Conservation (phyloP, 2,888 invertebrate genomes). For the Eurytoma californica region DNA sequence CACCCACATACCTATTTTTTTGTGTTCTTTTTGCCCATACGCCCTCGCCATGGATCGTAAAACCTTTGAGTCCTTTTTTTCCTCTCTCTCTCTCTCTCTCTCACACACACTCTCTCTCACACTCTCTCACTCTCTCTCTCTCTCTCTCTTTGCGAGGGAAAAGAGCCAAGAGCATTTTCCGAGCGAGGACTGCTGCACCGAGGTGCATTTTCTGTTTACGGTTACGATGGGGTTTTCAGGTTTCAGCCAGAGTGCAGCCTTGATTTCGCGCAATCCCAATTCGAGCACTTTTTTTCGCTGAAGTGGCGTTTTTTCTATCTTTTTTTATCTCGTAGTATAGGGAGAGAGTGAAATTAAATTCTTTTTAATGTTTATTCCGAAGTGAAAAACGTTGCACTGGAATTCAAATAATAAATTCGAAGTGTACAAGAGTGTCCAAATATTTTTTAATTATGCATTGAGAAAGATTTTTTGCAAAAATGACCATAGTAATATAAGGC, state of each 20-base stretch:
- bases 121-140: too few relatives aligned
- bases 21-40: neutral
- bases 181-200: neutral
- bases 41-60: neutral
- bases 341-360: too few relatives aligned
- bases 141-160: too few relatives aligned
- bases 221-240: conserved; percentile 7
- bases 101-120: too few relatives aligned
- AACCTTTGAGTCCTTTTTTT: neutral
- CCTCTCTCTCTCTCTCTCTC: too few relatives aligned
- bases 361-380: neutral
- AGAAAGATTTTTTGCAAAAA: too few relatives aligned
- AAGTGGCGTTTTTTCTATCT: too few relatives aligned
- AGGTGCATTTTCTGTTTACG: conserved; percentile 20
- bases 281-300: neutral
- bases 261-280: conserved; percentile 21
- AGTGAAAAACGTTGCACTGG: neutral
- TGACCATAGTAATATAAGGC: too few relatives aligned
- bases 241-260: neutral
- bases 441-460: too few relatives aligned
- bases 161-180: neutral
- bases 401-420: neutral
- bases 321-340: too few relatives aligned
- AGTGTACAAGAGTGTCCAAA: too few relatives aligned
- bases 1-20: neutral